phyloP scores from a whole-genome alignment of 37 sponge, comb jelly and placozoan genomes.

The Hexactinellida sp. region DNA sequence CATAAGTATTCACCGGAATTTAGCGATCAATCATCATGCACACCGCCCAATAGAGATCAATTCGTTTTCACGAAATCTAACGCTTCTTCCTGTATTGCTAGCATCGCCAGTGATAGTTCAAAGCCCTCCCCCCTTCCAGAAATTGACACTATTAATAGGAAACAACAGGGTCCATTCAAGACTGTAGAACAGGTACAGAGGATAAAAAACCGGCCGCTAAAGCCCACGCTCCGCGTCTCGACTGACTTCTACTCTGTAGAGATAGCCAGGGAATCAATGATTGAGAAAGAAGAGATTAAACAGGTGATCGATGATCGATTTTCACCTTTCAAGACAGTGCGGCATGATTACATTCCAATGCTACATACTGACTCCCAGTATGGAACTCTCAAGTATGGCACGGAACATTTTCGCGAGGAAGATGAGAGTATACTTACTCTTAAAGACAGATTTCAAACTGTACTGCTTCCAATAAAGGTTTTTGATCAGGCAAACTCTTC shows the following conservation, averaged over 20 bases:
- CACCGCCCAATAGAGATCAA: background rate
- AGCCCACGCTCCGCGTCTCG: conserved; percentile 43
- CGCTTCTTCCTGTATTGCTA: background rate
- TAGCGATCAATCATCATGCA: background rate
- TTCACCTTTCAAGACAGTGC: conserved; percentile 23
- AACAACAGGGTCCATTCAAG: conserved; percentile 43
- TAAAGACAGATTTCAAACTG: background rate
- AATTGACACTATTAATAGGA: background rate
- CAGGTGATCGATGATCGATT: conserved; percentile 34
- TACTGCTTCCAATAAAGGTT: background rate
- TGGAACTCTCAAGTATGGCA: conserved; percentile 30
- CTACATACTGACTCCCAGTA: conserved; percentile 27
- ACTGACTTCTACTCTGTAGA: conserved; percentile 46
- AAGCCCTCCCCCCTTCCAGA: background rate
- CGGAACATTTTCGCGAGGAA: conserved; percentile 28
- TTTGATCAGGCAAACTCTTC: conserved; percentile 11
- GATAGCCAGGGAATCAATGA: conserved; percentile 24
- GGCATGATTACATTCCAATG: background rate
- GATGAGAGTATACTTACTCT: background rate
- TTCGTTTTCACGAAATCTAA: background rate
- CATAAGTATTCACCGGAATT: background rate
- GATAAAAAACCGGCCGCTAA: conserved; percentile 26
- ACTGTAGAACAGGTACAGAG: conserved; percentile 34
- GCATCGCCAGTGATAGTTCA: background rate
- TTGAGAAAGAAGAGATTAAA: conserved; percentile 30